Base-by-base conservation (phyloP, 2,797 vertebrate species). In the Melanitta fusca region DNA sequence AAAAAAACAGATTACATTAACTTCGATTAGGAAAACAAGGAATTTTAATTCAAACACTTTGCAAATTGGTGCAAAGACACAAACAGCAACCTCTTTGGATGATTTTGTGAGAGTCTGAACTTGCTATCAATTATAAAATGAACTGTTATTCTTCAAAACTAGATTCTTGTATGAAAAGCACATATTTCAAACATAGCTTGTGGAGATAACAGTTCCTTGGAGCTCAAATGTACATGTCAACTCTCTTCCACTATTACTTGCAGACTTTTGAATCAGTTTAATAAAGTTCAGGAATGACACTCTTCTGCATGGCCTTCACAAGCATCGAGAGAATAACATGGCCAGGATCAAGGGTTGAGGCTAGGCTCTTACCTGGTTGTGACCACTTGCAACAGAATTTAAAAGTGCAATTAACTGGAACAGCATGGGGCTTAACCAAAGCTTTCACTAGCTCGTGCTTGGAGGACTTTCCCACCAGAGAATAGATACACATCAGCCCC, bases 401-500 rank as follows among this genome's bases (percentile, higher is more conserved):
- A 74, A 13, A 81, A 69, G 39, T 41, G 8, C 5, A 81, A 51
- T 12, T 56, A 56, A 60, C 10, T 39, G 36, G 20, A 88, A 10
- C 8, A 64, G 10, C 22, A 80, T 0, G 0, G 16, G 25, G 21
- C 6, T 51, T 38, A 62, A 58, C 8, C 32, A 77, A 77, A 82
- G n/a, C 16, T 43, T 82, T 77, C 43, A 38, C 34, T n/a, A 25
- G 25, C 25, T n/a, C 49, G 3, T 36, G 38, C 32, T 43, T 84
- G 28, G 22, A 85, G 39, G 11, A 62, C 27, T 25, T 53, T 39
- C 22, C 51, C 71, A n/a, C 36, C 25, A 38, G 36, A 61, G 36
- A 83, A 45, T 3, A 53, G 39, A 58, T 17, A 62, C 3, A 41
- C 2, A 72, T 19, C 14, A 64, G 22, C 17, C 4, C 28, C 34